Evolutionary conservation across 2,797 vertebrate species (phyloP).

Genomic region (Microhierax caerulescens): DNA sequence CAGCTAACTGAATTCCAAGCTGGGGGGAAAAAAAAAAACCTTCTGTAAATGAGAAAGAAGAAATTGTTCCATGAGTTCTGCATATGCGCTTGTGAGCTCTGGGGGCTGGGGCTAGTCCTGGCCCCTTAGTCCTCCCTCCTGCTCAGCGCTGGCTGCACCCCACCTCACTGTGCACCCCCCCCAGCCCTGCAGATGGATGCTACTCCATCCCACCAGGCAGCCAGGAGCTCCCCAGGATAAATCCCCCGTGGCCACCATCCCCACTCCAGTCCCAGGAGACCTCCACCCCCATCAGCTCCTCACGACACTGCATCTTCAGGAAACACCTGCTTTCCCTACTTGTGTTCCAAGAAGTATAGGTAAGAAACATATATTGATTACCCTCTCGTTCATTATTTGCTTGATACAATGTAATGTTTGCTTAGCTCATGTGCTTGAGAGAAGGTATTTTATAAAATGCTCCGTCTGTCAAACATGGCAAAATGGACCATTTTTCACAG

Average conservation of each 20-base stretch:
- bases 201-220: not conserved
- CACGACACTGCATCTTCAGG: not conserved
- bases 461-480: not conserved
- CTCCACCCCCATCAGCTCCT: not conserved
- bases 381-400: not conserved
- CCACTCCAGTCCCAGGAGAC: not conserved
- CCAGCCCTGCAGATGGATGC: not conserved
- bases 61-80: not conserved
- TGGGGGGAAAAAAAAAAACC: not conserved
- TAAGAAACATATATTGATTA: not conserved
- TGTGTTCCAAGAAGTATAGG: accelerated
- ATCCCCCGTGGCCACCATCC: not conserved
- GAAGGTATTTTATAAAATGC: not conserved
- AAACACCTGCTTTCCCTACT: not conserved
- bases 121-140: not conserved
- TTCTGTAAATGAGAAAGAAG: not conserved
- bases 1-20: slow-evolving; percentile 56
- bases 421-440: not conserved
- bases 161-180: not conserved
- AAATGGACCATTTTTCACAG: not conserved
- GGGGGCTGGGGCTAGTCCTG: not conserved
- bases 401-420: not conserved
- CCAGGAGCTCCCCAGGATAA: not conserved
- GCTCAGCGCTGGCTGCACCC: not conserved
- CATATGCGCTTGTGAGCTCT: not conserved